These are phyloP conservation scores for Lithobates sylvaticus DNA, from an alignment of 2,797 vertebrate species.

Conservation along the genomic window DNA sequence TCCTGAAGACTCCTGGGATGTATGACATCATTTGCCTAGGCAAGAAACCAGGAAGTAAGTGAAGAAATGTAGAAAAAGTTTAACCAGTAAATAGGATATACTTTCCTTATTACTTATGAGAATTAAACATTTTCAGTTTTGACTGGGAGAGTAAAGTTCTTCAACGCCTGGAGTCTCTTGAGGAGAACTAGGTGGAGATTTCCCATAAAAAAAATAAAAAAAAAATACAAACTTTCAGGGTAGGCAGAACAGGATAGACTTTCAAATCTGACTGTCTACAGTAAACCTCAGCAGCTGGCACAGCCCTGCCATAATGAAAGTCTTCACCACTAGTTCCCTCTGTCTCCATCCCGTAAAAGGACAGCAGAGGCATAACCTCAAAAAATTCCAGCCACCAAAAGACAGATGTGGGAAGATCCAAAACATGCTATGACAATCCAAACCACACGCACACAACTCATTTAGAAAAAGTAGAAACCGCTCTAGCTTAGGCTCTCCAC, in stretches of 20 bases:
- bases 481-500: constrained; percentile 5
- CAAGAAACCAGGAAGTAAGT: too few species aligned
- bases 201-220: neutral
- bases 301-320: neutral
- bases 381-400: constrained; percentile 34
- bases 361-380: constrained; percentile 2
- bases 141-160: too few species aligned
- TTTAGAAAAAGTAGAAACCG: constrained; percentile 35
- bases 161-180: neutral
- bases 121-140: too few species aligned
- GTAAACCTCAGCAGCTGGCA: constrained; percentile 11
- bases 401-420: constrained; percentile 39
- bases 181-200: neutral
- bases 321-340: neutral
- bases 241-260: neutral
- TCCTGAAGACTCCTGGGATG: too few species aligned
- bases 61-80: too few species aligned
- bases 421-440: constrained; percentile 28
- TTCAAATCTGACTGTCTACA: neutral
- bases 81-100: too few species aligned
- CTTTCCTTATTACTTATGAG: too few species aligned
- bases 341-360: constrained; percentile 23
- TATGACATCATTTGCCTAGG: too few species aligned
- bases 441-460: constrained; percentile 40
- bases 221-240: neutral